Conservation (phyloP, 1,140 invertebrate species). For the Lepidurus apus region DNA sequence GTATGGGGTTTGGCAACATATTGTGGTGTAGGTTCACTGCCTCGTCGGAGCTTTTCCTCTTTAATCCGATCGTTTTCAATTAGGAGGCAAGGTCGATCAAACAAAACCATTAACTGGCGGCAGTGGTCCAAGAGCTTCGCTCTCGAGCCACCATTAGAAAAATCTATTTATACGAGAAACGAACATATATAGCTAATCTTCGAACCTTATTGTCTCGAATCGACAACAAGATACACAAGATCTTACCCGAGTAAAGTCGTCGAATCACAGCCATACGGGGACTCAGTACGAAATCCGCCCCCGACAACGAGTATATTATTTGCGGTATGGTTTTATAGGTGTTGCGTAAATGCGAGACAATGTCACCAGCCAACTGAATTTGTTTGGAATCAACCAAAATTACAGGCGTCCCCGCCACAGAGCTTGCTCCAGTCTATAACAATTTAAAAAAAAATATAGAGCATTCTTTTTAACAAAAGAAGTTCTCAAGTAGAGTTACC, state of each 20-base stretch:
- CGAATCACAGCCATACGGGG: constrained; percentile 28
- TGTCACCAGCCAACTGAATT: background rate
- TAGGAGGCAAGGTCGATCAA: constrained; percentile 30
- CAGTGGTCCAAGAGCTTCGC: constrained; percentile 22
- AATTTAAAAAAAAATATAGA: too few species aligned
- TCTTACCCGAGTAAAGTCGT: constrained; percentile 29
- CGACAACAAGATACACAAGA: background rate
- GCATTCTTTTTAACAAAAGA: too few species aligned
- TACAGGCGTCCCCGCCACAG: background rate
- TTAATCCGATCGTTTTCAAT: constrained; percentile 28
- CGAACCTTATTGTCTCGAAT: background rate
- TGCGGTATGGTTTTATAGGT: background rate
- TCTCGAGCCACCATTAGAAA: constrained; percentile 26
- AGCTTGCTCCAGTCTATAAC: background rate
- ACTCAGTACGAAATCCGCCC: constrained; percentile 29
- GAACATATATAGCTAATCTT: background rate
- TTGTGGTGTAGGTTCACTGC: background rate
- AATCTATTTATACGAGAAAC: constrained; percentile 22
- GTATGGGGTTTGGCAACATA: constrained; percentile 28
- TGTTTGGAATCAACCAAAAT: constrained; percentile 25
- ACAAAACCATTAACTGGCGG: constrained; percentile 24
- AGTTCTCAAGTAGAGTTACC: background rate
- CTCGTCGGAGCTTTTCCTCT: background rate
- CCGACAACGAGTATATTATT: constrained; percentile 19
- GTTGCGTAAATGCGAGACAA: constrained; percentile 26